These are phyloP conservation scores for Quadroppia sp. DNA, from an alignment of 2,888 invertebrate genomes.

Conservation along the genomic window DNA sequence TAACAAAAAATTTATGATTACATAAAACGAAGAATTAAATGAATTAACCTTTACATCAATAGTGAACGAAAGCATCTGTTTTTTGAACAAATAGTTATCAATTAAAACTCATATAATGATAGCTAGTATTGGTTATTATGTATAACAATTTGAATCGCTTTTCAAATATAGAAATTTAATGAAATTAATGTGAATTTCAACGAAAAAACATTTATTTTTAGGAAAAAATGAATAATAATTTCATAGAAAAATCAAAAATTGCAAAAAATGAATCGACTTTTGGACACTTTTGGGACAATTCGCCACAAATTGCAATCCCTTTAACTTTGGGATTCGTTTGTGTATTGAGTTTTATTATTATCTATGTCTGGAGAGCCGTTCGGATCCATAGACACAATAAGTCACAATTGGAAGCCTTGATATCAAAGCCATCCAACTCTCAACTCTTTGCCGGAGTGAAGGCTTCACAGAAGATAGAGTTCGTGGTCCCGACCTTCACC, in stretches of 20 bases:
- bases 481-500: constrained; percentile 47
- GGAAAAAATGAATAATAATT: not conserved
- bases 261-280: not conserved
- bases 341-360: not conserved
- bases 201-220: not conserved
- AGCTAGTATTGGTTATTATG: not conserved
- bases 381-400: not conserved
- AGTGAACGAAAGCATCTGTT: not conserved
- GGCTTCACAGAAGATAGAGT: constrained; percentile 46
- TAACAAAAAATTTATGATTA: not conserved
- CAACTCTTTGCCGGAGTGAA: constrained; percentile 42
- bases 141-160: not conserved
- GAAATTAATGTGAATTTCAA: not conserved
- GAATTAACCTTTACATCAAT: not conserved
- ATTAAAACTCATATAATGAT: not conserved
- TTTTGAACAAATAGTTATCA: not conserved
- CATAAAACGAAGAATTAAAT: not conserved
- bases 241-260: not conserved
- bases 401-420: constrained; percentile 24
- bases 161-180: not conserved
- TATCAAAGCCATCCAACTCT: constrained; percentile 39
- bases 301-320: constrained; percentile 11
- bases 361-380: not conserved
- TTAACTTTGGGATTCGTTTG: not conserved
- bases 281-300: not conserved